Percentiles rank a stretch among this genome's conserved stretches.
Conservation (phyloP, 2,797 vertebrate genomes). For the Liparis tanakae region DNA sequence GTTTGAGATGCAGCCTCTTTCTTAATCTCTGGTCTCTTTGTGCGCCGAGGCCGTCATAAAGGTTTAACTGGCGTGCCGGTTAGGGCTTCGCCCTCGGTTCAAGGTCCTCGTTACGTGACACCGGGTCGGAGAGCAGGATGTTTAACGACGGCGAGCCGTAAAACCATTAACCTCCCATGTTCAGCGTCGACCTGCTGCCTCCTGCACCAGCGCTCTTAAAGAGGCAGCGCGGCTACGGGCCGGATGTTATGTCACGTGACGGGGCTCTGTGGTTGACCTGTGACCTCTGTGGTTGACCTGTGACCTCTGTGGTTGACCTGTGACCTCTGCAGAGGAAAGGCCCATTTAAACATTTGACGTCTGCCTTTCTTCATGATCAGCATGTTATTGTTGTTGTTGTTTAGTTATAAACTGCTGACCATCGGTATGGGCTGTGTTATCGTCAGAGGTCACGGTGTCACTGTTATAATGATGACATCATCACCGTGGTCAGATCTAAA, state of each 20-base stretch:
- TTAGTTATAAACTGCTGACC: too few relatives aligned
- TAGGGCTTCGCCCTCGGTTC: constrained; percentile 26
- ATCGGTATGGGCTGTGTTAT: too few relatives aligned
- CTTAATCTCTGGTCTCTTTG: background rate
- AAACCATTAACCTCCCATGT: constrained; percentile 73
- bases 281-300: constrained; percentile 4
- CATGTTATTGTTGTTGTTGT: too few relatives aligned
- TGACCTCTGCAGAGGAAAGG: background rate
- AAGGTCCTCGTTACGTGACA: constrained; percentile 54
- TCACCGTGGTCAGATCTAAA: background rate
- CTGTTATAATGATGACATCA: background rate
- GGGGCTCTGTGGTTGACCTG: background rate
- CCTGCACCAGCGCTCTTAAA: background rate
- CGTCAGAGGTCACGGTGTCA: background rate
- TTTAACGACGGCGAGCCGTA: constrained; percentile 60
- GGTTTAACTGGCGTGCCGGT: constrained; percentile 5
- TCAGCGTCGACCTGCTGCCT: constrained; percentile 2
- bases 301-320: constrained; percentile 4
- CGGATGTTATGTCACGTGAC: background rate
- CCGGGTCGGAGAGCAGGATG: constrained; percentile 30
- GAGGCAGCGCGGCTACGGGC: background rate
- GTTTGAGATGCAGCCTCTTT: background rate
- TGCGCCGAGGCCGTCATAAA: constrained; percentile 13
- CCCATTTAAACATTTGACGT: background rate
- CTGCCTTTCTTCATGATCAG: background rate